Conservation (phyloP, 2,797 vertebrate species). For the Lates japonicus region DNA sequence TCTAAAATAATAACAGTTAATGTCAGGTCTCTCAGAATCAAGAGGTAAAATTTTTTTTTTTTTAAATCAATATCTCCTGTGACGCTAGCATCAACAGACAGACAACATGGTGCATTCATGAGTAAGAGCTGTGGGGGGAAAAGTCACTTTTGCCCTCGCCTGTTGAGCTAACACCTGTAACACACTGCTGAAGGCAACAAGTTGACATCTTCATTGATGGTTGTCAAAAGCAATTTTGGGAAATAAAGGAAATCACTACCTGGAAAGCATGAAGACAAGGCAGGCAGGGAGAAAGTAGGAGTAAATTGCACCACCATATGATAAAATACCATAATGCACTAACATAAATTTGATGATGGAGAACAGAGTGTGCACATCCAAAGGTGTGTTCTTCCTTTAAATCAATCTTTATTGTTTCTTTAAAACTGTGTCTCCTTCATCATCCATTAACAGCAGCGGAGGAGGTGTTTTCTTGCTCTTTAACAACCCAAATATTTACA, state of each 20-base stretch:
- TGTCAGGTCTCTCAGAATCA: not conserved
- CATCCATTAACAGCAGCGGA: not conserved
- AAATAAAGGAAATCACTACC: constrained; percentile 26
- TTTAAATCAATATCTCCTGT: constrained; percentile 24
- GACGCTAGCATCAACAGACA: constrained; percentile 3
- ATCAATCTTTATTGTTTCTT: not conserved
- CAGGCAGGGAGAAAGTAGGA: not conserved
- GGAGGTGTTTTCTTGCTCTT: not conserved
- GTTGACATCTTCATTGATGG: constrained; percentile 1
- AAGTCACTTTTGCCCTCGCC: not conserved
- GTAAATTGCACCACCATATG: constrained; percentile 14
- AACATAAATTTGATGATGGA: constrained; percentile 7
- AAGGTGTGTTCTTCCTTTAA: not conserved
- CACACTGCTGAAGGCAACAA: constrained; percentile 8
- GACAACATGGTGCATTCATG: not conserved
- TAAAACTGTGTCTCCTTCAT: not conserved
- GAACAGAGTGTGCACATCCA: not conserved
- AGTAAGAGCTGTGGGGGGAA: not conserved
- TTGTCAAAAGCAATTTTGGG: constrained; percentile 22
- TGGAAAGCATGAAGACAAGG: not conserved
- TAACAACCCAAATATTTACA: constrained; percentile 5
- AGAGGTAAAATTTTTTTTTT: not conserved
- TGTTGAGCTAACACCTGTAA: not conserved
- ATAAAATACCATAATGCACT: constrained; percentile 16
- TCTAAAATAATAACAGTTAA: not conserved